Base-by-base conservation (phyloP, 2,888 invertebrate species). In the Eremobia ochroleuca region DNA sequence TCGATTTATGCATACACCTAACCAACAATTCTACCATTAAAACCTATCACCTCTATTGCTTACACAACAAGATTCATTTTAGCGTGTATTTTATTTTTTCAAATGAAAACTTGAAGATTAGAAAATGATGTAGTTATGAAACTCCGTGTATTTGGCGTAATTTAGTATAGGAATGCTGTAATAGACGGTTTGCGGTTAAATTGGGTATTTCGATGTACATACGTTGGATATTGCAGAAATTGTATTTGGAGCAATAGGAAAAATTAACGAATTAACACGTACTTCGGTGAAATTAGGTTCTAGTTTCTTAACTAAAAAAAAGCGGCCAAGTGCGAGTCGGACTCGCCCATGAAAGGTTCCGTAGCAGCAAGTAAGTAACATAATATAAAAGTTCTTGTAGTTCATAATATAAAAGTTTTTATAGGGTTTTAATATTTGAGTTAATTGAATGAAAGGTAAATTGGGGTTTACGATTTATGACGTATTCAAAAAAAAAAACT, bases 151-250 rank as follows among this genome's bases (percentile, higher is more conserved):
- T 84, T 87, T 68, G 75, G 6, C 66, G 77, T 82, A 72, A 87
- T 87, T 87, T 87, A 37, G 76, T 81, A 72, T 67, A 67, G 85
- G 81, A 80, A 86, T 87, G 87, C 78, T 80, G 87, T 87, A 87
- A 87, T 83, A 77, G 34, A 64, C 9, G 74, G 31, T 76, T 79
- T 52, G 62, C 34, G 25, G 59, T 59, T 70, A 5, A 74, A 70
- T 79, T 58, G 67, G 9, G 61, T n/a, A 65, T 75, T 74, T 82
- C 73, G 18, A 72, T 81, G 25, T 66, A 31, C 9, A 1, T 68
- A 55, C n/a, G 69, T 31, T 71, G 64, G 58, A 61, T 79, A 74
- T 84, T 74, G 84, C 52, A 59, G 58, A 18, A 71, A 58, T 46
- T 15, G 15, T 58, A 52, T 83, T 66, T 64, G 46, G 37, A 37